Evolutionary conservation across 1,140 invertebrate genomes (phyloP), one percentile per base, ranked within the genome.

Genomic region (Lithobius niger): DNA sequence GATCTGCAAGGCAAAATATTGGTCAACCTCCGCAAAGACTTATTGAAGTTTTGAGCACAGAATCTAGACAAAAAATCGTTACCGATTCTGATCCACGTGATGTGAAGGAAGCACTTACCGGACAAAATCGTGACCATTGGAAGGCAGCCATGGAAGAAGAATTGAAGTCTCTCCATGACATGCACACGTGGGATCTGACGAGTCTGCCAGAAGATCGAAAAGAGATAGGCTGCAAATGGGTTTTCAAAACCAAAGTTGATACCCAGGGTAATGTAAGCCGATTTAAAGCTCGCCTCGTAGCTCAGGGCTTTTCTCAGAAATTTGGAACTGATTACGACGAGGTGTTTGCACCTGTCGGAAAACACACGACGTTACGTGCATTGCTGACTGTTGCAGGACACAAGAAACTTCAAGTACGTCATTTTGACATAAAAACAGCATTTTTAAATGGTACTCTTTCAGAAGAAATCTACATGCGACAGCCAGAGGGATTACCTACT

Each of bases 361-460:
- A 53, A 10, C 27, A 55, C 6, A 57, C 54, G 28, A 60, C 62
- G 36, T 28, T 65, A 36, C 40, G 60, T 31, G 40, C 50, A 4
- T 27, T 65, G n/a, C 54, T 65, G 26, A 48, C 60, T 45, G 25
- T 63, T 56, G 54, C 59, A 16, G 53, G 48, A 26, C 51, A 57
- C 24, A 19, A 59, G 36, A 43, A 58, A 40, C 22, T 60, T 28
- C 22, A 26, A 21, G 15, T 61, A 36, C 58, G 60, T 55, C 62
- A 62, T 52, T 59, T 64, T 59, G 61, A 64, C 59, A 59, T 60
- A 4, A 61, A 58, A 42, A 59, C 52, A 18, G 59, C 62, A 36
- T 62, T 57, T 50, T 28, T 63, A 26, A 59, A 64, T 49, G 59
- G 57, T 4, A 42, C 4, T n/a, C 58, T 64, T 42, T 52, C 63